Evolutionary conservation across 2,888 invertebrate species (phyloP).

Genomic region (Eustalomyia histrio): DNA sequence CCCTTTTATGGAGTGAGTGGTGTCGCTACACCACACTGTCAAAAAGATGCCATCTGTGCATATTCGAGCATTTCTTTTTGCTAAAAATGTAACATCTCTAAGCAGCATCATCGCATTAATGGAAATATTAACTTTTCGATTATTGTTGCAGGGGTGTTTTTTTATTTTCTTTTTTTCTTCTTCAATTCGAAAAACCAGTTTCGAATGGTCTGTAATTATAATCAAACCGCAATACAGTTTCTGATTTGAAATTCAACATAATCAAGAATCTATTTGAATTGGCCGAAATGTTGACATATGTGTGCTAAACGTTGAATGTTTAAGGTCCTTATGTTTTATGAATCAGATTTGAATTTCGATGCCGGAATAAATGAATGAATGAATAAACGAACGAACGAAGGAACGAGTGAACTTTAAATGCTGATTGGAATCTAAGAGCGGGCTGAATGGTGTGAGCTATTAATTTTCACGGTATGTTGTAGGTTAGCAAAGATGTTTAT

Average conservation of each 20-base stretch:
- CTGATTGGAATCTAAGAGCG: conserved; percentile 67
- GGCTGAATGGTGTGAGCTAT: conserved; percentile 65
- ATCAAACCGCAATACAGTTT: conserved; percentile 62
- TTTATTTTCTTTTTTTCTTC: no score
- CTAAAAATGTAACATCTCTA: conserved; percentile 18
- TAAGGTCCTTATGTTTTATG: conserved; percentile 67
- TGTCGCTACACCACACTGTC: conserved; percentile 48
- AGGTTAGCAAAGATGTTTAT: conserved; percentile 77
- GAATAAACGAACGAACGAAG: conserved; percentile 50
- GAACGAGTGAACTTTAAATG: conserved; percentile 56
- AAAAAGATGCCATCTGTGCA: conserved; percentile 73
- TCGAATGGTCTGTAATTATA: conserved; percentile 68
- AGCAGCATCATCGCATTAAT: conserved; percentile 69
- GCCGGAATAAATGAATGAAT: conserved; percentile 16
- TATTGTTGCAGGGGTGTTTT: conserved; percentile 54
- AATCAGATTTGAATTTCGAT: conserved; percentile 75
- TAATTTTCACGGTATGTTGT: conserved; percentile 66
- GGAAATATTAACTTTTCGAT: conserved; percentile 77
- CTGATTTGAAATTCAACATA: conserved; percentile 69
- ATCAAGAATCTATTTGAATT: conserved; percentile 59
- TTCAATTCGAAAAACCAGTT: conserved; percentile 66
- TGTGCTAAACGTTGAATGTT: conserved; percentile 70
- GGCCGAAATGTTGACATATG: conserved; percentile 78
- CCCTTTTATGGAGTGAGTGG: conserved; percentile 74
- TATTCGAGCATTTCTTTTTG: conserved; percentile 47